Evolutionary conservation across 2,797 vertebrate species (phyloP).

Genomic region (Helostoma temminkii): DNA sequence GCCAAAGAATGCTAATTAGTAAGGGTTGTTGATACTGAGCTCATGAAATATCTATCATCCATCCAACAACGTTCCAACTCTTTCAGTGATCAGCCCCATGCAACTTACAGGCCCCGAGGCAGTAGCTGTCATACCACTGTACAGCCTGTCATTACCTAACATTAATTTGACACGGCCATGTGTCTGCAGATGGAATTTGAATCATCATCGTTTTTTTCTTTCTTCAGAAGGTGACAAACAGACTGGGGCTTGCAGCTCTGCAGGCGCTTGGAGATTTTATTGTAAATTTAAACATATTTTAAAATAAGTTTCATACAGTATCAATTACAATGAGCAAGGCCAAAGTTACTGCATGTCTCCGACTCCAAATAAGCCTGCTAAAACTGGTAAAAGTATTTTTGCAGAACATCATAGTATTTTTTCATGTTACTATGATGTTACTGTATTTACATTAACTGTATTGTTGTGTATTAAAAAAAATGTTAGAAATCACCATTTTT

Average conservation of each 20-base stretch:
- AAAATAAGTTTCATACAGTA: not conserved
- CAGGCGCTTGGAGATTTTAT: not conserved
- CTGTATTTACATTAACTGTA: no score
- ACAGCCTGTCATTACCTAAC: constrained; percentile 58
- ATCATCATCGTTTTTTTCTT: constrained; percentile 15
- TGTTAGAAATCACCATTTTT: not conserved
- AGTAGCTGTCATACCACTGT: constrained; percentile 41
- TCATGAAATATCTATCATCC: constrained; percentile 40
- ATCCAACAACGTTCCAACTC: constrained; percentile 18
- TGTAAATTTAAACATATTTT: not conserved
- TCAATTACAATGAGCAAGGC: no score
- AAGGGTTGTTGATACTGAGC: constrained; percentile 35
- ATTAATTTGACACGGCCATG: constrained; percentile 47
- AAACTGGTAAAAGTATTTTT: not conserved
- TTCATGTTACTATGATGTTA: no score
- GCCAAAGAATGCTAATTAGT: constrained; percentile 47
- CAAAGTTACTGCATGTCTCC: no score
- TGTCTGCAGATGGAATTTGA: constrained; percentile 52
- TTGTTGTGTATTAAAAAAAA: no score
- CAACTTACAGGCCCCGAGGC: constrained; percentile 43
- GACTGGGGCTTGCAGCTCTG: not conserved
- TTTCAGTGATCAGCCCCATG: constrained; percentile 29
- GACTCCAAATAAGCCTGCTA: no score
- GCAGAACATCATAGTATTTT: no score
- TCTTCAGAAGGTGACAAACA: constrained; percentile 13